Evolutionary conservation across 1,140 invertebrate species (phyloP).

Genomic region (Caenorhabditis tropicalis): DNA sequence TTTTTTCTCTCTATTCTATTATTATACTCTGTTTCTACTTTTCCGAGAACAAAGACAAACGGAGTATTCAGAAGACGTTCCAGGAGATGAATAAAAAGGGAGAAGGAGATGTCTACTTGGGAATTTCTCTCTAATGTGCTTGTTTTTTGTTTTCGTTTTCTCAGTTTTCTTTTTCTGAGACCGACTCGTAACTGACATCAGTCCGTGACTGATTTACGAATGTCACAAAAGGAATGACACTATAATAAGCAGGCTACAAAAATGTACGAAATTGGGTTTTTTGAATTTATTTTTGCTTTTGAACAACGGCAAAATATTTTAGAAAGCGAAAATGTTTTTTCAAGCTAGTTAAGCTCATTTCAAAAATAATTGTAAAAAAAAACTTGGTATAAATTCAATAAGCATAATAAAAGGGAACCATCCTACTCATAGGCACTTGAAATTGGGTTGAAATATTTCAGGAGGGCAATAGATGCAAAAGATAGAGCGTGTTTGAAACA

Average conservation of each 20-base stretch:
- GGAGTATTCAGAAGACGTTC: neutral
- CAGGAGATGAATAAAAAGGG: neutral
- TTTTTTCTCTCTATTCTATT: neutral
- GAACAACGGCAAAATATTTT: too few relatives aligned
- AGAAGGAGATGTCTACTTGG: neutral
- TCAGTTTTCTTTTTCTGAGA: neutral
- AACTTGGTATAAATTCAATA: neutral
- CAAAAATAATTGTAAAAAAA: neutral
- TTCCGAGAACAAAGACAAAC: slow-evolving; percentile 21
- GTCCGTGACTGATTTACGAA: slow-evolving; percentile 25
- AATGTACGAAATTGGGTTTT: too few relatives aligned
- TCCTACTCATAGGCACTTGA: neutral
- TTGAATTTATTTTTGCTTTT: too few relatives aligned
- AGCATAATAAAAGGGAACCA: neutral
- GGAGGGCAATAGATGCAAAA: slow-evolving; percentile 41
- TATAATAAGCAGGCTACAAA: neutral
- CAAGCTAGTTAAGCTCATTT: neutral
- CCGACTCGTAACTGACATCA: slow-evolving; percentile 15
- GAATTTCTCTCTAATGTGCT: slow-evolving; percentile 25
- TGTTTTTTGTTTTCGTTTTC: slow-evolving; percentile 22
- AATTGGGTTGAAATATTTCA: neutral
- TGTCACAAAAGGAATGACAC: slow-evolving; percentile 15
- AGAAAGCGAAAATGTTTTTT: neutral
- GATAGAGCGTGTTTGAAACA: slow-evolving; percentile 43
- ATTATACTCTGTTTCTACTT: neutral